A percentile compares a stretch with the other conserved stretches of the same genome.
Conservation (phyloP, 2,797 vertebrate species). For the Enteromius radiatus region DNA sequence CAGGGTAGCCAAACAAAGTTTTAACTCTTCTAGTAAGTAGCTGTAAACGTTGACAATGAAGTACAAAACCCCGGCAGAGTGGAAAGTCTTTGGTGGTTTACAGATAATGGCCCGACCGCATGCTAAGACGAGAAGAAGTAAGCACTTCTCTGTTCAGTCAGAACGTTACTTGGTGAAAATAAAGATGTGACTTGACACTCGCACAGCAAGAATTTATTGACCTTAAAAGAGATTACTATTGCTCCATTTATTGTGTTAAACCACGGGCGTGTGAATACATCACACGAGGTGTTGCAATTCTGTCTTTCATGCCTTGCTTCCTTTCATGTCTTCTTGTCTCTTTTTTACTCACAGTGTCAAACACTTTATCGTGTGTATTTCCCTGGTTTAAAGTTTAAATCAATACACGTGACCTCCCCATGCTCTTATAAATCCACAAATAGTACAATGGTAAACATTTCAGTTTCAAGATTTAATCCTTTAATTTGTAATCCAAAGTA, state of each 20-base stretch:
- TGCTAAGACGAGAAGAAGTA: not conserved
- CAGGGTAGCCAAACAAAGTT: too few species aligned
- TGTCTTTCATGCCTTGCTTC: not conserved
- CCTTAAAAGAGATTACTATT: not conserved
- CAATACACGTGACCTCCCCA: too few species aligned
- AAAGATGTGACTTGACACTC: not conserved
- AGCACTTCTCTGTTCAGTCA: not conserved
- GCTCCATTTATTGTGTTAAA: not conserved
- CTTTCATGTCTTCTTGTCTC: not conserved
- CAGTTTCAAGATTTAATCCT: too few species aligned
- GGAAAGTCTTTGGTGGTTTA: conserved; percentile 4
- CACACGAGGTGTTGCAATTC: not conserved
- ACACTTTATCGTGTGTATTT: not conserved
- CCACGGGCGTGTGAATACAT: not conserved
- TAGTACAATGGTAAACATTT: not conserved
- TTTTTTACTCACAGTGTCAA: not conserved
- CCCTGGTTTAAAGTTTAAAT: not conserved
- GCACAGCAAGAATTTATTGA: not conserved
- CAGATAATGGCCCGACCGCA: not conserved
- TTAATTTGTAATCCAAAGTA: too few species aligned
- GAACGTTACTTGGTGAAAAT: not conserved
- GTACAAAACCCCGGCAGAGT: not conserved
- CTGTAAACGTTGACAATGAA: not conserved
- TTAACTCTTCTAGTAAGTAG: not conserved
- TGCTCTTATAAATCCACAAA: not conserved